Conservation (phyloP, 1,140 invertebrate genomes). For the Plodia interpunctella region DNA sequence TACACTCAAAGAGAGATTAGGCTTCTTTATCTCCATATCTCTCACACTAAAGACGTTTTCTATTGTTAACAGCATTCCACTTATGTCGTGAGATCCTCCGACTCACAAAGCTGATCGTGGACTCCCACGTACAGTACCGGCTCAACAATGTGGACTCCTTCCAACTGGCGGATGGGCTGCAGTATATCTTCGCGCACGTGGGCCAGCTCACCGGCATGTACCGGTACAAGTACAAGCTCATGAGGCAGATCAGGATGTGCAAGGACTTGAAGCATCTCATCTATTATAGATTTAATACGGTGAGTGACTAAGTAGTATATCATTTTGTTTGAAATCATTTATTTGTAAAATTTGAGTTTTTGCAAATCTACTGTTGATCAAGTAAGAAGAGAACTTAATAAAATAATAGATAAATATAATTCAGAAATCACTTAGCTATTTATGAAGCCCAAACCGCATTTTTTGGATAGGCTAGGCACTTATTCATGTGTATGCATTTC, state of each 20-base stretch:
- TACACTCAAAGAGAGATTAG: too few species aligned
- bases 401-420: too few species aligned
- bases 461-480: too few species aligned
- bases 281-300: slow-evolving; percentile 99
- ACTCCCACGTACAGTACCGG: slow-evolving; percentile 99
- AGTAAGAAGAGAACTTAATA: too few species aligned
- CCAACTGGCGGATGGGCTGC: slow-evolving; percentile 98
- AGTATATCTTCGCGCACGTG: slow-evolving; percentile 99
- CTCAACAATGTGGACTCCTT: slow-evolving; percentile 99
- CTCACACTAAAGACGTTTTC: too few species aligned
- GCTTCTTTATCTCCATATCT: too few species aligned
- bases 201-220: slow-evolving; percentile 99
- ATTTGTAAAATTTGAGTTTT: too few species aligned
- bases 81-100: slow-evolving; percentile 98
- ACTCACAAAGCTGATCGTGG: slow-evolving; percentile 98
- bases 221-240: slow-evolving; percentile 99
- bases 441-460: too few species aligned
- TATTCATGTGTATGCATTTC: too few species aligned
- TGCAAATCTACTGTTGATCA: too few species aligned
- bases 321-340: too few species aligned
- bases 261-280: slow-evolving; percentile 99
- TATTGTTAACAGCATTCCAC: slow-evolving; percentile 89
- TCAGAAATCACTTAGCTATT: too few species aligned
- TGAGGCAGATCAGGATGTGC: slow-evolving; percentile 99
- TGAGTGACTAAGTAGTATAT: slow-evolving; percentile 79